A percentile compares a stretch with the other conserved stretches of the same genome.
phyloP scores from a whole-genome alignment of 2,888 invertebrate species.

The Anticlea derivata region DNA sequence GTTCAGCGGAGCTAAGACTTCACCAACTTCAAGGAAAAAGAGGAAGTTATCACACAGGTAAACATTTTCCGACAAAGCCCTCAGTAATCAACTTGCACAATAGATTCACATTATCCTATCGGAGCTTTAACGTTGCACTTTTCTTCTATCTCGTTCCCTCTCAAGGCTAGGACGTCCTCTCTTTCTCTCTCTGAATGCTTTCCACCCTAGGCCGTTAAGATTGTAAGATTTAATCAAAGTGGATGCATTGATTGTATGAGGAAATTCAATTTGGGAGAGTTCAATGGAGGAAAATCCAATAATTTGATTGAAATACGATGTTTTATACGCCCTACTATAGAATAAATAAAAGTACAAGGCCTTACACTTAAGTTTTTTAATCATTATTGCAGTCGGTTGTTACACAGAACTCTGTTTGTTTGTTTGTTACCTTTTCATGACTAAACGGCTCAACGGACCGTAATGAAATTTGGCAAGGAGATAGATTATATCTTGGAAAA shows the following conservation, averaged over 20 bases:
- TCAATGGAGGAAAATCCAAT: slow-evolving; percentile 6
- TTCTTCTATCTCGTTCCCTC: slow-evolving; percentile 11
- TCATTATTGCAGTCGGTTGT: no score
- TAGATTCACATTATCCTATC: slow-evolving; percentile 20
- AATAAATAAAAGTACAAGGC: no score
- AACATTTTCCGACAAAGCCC: background rate
- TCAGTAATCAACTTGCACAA: slow-evolving; percentile 31
- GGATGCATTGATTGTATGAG: slow-evolving; percentile 17
- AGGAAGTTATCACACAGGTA: background rate
- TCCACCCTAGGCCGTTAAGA: slow-evolving; percentile 9
- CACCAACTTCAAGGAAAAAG: no score
- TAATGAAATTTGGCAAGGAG: no score
- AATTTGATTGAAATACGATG: background rate
- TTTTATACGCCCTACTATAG: no score
- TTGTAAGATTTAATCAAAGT: slow-evolving; percentile 22
- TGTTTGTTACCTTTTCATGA: no score
- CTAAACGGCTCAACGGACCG: no score
- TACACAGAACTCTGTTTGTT: no score
- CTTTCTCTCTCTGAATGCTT: slow-evolving; percentile 1
- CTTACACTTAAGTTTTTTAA: no score
- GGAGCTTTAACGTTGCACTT: slow-evolving; percentile 19
- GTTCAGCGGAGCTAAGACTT: no score
- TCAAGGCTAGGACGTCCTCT: background rate
- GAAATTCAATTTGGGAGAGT: slow-evolving; percentile 17
- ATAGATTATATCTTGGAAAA: no score